Evolutionary conservation across 2,888 invertebrate species (phyloP).

Genomic region (Ceriagrion tenellum): DNA sequence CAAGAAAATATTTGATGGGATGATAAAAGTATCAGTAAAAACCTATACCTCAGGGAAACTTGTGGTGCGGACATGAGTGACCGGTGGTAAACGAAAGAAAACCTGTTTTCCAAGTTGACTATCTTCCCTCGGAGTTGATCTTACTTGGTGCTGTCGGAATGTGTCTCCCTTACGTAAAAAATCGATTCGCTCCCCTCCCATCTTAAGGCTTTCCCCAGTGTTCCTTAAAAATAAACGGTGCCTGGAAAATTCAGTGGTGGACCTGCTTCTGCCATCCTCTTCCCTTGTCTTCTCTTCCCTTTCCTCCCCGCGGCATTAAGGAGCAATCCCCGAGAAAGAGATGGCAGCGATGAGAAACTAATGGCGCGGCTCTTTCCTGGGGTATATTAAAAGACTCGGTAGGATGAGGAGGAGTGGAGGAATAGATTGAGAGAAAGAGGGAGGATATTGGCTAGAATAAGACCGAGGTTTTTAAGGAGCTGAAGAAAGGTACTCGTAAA

Average conservation of each 20-base stretch:
- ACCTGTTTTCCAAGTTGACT: too few relatives aligned
- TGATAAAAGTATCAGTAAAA: too few relatives aligned
- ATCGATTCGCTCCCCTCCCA: background rate
- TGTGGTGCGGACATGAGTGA: too few relatives aligned
- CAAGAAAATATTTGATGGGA: too few relatives aligned
- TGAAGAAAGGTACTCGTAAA: conserved; percentile 31
- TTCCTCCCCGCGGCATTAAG: background rate
- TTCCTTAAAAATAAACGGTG: conserved; percentile 47
- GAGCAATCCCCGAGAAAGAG: background rate
- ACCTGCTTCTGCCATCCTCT: conserved; percentile 28
- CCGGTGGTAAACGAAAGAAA: too few relatives aligned
- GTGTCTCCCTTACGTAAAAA: background rate
- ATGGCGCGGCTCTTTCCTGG: conserved; percentile 1
- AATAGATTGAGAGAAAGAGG: background rate
- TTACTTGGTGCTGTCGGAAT: background rate
- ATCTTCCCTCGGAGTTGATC: background rate
- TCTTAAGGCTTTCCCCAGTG: background rate
- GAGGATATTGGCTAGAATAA: conserved; percentile 7
- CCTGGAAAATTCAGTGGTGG: conserved; percentile 20
- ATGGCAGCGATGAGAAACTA: conserved; percentile 58
- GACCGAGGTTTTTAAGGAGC: background rate
- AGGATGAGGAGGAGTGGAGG: background rate
- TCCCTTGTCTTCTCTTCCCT: background rate
- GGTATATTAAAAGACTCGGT: conserved; percentile 23
- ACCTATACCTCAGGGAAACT: too few relatives aligned